A percentile compares a stretch with the other conserved stretches of the same genome.
phyloP scores from a whole-genome alignment of 2,797 vertebrate genomes.

The Rhabdophis nuchalis region DNA sequence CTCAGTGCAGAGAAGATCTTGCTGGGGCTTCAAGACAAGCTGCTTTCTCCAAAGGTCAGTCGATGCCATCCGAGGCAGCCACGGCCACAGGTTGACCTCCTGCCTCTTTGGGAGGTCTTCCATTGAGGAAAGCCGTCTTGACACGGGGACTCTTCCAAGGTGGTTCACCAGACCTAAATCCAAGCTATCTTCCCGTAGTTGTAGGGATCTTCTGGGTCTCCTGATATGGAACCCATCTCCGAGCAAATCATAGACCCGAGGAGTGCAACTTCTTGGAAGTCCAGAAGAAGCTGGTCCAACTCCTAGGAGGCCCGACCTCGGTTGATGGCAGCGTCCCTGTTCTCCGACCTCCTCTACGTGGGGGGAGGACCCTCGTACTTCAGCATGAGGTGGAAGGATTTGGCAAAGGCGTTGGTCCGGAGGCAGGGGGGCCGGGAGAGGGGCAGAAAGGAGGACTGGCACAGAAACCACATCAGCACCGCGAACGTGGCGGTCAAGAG shows the following conservation, averaged over 20 bases:
- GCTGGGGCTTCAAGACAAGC: too few species aligned
- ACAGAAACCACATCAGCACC: conserved; percentile 60
- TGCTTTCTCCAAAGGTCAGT: neutral
- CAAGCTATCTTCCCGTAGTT: neutral
- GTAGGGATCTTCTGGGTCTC: neutral
- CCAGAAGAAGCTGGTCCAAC: too few species aligned
- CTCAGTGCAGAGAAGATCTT: accelerated
- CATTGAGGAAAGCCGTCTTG: neutral
- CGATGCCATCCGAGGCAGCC: neutral
- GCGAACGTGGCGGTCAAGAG: conserved; percentile 36
- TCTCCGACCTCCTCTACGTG: conserved; percentile 50
- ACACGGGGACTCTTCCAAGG: too few species aligned
- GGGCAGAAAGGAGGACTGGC: conserved; percentile 49
- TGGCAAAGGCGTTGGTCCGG: conserved; percentile 48
- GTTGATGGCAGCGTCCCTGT: accelerated
- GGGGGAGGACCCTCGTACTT: conserved; percentile 82
- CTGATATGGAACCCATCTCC: neutral
- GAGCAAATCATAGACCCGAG: neutral
- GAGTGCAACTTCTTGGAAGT: neutral
- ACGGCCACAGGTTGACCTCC: neutral
- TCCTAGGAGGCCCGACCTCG: neutral
- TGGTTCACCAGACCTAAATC: neutral
- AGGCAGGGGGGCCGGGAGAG: conserved; percentile 57
- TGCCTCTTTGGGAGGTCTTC: neutral
- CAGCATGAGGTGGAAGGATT: conserved; percentile 71